Percentiles rank a stretch among this genome's conserved stretches.
phyloP scores from a whole-genome alignment of 2,888 invertebrate genomes.

The Dorcus hopei region DNA sequence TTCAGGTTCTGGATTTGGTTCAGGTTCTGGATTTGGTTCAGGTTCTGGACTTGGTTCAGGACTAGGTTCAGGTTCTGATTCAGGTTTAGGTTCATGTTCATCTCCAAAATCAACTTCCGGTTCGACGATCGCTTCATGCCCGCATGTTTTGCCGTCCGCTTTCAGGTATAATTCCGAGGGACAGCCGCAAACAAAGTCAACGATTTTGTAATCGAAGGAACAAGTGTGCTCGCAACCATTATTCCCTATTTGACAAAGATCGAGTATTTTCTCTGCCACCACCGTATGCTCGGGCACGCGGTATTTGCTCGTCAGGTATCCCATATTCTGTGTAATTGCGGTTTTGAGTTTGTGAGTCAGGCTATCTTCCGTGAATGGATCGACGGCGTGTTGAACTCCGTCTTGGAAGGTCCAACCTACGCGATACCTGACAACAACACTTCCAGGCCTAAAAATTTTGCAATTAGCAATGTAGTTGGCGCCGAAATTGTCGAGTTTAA shows the following conservation, averaged over 20 bases:
- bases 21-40: slow-evolving; percentile 32
- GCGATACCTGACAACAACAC: slow-evolving; percentile 63
- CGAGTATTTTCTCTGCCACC: slow-evolving; percentile 57
- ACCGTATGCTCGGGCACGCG: slow-evolving; percentile 52
- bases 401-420: slow-evolving; percentile 62
- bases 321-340: slow-evolving; percentile 52
- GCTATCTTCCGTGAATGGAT: slow-evolving; percentile 50
- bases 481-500: neutral
- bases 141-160: slow-evolving; percentile 50
- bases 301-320: slow-evolving; percentile 49
- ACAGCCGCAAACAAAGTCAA: slow-evolving; percentile 67
- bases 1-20: slow-evolving; percentile 19
- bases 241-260: slow-evolving; percentile 64
- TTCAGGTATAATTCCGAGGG: slow-evolving; percentile 56
- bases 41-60: slow-evolving; percentile 25
- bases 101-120: slow-evolving; percentile 42
- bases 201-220: slow-evolving; percentile 59
- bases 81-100: slow-evolving; percentile 28
- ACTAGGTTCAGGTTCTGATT: slow-evolving; percentile 28
- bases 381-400: slow-evolving; percentile 48
- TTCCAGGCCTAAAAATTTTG: slow-evolving; percentile 57
- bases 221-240: slow-evolving; percentile 67
- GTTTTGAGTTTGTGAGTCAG: slow-evolving; percentile 52
- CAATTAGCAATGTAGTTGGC: neutral
- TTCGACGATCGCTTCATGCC: slow-evolving; percentile 26